phyloP scores from a whole-genome alignment of 2,113 vertebrate species.

The Nettapus auritus region DNA sequence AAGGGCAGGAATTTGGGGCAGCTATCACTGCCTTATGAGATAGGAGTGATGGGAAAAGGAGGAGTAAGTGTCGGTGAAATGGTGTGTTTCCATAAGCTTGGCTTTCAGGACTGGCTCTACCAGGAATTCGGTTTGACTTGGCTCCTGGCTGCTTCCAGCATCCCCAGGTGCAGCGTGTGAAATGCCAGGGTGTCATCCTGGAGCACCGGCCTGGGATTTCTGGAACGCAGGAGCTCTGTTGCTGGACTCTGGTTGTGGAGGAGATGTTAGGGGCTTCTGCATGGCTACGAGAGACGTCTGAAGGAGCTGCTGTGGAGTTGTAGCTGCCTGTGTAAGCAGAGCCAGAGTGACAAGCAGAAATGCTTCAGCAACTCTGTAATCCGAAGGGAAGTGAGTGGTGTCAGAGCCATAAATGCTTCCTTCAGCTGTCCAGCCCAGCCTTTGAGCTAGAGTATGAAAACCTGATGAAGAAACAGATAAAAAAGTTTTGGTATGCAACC shows the following conservation, averaged over 20 bases:
- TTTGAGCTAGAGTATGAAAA: not conserved
- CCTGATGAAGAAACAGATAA: not conserved
- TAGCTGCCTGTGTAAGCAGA: not conserved
- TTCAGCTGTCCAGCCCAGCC: not conserved
- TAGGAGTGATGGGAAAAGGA: not conserved
- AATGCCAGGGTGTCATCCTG: not conserved
- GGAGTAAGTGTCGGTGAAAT: not conserved
- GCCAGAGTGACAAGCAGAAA: not conserved
- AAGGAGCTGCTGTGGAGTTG: not conserved
- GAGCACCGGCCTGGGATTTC: not conserved
- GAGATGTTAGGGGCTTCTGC: not conserved
- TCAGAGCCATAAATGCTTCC: not conserved
- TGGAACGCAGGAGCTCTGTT: not conserved
- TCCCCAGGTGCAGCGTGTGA: not conserved
- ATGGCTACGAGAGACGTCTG: not conserved
- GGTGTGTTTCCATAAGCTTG: not conserved
- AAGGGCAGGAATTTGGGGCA: not conserved
- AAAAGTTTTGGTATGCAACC: not conserved
- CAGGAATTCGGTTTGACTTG: not conserved
- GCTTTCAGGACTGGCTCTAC: not conserved
- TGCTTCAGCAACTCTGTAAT: not conserved
- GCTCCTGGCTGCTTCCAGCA: not conserved
- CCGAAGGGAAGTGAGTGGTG: not conserved
- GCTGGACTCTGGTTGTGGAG: not conserved
- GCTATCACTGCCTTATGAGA: not conserved